Base-by-base conservation (phyloP, 2,888 invertebrate genomes). In the Rhaphigaster nebulosa region DNA sequence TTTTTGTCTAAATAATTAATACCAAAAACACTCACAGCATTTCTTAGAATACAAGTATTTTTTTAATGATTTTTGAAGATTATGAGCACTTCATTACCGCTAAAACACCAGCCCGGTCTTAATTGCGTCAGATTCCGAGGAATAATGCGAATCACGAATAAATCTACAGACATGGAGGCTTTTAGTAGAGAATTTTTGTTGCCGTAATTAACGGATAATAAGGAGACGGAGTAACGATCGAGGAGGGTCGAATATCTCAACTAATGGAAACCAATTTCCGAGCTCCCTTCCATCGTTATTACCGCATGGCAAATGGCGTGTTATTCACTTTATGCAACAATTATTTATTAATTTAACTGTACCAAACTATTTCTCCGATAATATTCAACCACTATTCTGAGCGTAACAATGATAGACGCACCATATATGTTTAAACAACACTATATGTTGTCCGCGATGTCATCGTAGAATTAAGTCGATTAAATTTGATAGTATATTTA, bases 261-360 rank as follows among this genome's bases (percentile, higher is more conserved):
- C 70, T 76, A 76, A 76, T 76, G 70, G 70, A 76, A 76, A 76
- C 70, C 70, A 76, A 76, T 76, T 76, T 76, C 70, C 38, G 20
- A 76, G 70, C 38, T 76, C 20, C 38, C 34, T 8, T n/a, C 70
- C 34, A 38, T 76, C 70, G 38, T 76, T 76, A 76, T 34, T 76
- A 76, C 38, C 38, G 38, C 70, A 76, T 26, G 8, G 20, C 20
- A 13, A 76, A 76, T 76, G 70, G 38, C 6, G 70, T 4, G 70
- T 38, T 76, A 20, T 76, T 76, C 38, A 76, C 70, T 76, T 76
- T 76, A 76, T 76, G 34, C 5, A 38, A 76, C 20, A 20, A 23
- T 76, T 76, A 76, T 76, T 76, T 76, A 76, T 38, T 20, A 76
- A 38, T 76, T 23, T 23, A 23, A 76, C 6, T 26, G 1, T 76